Conservation (phyloP, 2,113 vertebrate species). For the Hippopotamus amphibius region DNA sequence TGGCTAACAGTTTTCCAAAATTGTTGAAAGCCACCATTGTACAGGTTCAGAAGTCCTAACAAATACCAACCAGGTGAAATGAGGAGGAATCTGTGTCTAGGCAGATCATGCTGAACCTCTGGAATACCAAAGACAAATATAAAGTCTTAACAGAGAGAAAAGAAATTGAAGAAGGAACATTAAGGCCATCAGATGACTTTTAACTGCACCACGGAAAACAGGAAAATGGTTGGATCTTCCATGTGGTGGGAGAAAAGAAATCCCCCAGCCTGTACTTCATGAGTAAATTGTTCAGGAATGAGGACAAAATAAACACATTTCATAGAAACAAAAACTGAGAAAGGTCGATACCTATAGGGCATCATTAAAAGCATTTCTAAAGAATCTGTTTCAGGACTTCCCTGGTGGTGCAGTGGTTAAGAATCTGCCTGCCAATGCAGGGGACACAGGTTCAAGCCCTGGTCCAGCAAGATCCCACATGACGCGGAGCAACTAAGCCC, state of each 20-base stretch:
- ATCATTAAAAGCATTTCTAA: constrained; percentile 25
- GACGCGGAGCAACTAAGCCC: too few species aligned
- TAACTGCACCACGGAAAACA: neutral
- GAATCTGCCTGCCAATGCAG: too few species aligned
- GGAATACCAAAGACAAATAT: neutral
- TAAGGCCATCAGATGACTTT: neutral
- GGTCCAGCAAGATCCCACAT: too few species aligned
- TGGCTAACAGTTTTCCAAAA: neutral
- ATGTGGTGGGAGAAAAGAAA: neutral
- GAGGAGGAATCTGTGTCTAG: neutral
- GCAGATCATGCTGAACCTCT: neutral
- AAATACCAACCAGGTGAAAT: neutral
- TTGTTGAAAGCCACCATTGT: neutral
- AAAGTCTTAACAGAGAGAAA: neutral
- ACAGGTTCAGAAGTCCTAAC: neutral
- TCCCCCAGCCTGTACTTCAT: neutral
- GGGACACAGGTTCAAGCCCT: too few species aligned
- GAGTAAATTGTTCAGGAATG: neutral
- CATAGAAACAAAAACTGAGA: neutral
- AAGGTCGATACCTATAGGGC: neutral
- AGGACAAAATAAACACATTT: neutral
- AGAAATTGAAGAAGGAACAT: neutral
- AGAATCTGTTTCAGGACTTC: neutral
- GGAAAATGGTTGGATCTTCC: neutral
- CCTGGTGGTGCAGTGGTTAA: too few species aligned